These are phyloP conservation scores for Caenorhabditis wallacei DNA, from an alignment of 2,888 invertebrate species.

Conservation along the genomic window DNA sequence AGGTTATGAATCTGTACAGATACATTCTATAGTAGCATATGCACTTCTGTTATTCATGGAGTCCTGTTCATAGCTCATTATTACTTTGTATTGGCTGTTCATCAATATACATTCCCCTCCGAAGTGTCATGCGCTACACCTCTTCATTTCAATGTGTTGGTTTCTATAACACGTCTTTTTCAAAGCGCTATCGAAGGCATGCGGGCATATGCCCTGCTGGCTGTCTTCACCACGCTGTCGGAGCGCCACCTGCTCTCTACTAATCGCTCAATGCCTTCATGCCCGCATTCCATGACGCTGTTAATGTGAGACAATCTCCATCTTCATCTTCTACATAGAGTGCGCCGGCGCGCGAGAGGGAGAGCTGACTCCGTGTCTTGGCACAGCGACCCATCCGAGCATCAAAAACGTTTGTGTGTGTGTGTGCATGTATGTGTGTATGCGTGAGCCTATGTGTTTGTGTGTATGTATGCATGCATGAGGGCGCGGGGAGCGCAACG, in stretches of 20 bases:
- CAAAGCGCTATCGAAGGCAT: neutral
- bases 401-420: neutral
- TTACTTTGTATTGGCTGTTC: too few relatives aligned
- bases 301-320: neutral
- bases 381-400: constrained; percentile 1
- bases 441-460: neutral
- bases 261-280: neutral
- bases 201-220: neutral
- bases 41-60: too few relatives aligned
- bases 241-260: neutral
- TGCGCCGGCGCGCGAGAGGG: neutral
- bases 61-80: too few relatives aligned
- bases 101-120: too few relatives aligned
- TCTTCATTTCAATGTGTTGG: too few relatives aligned
- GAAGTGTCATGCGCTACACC: too few relatives aligned
- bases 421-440: neutral
- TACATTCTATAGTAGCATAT: too few relatives aligned
- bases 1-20: too few relatives aligned
- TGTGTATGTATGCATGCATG: neutral
- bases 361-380: neutral
- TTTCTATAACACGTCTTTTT: too few relatives aligned
- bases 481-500: neutral
- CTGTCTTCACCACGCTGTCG: neutral
- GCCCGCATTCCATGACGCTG: neutral
- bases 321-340: neutral